Evolutionary conservation across 2,888 invertebrate species (phyloP).

Genomic region (Conus canariensis): DNA sequence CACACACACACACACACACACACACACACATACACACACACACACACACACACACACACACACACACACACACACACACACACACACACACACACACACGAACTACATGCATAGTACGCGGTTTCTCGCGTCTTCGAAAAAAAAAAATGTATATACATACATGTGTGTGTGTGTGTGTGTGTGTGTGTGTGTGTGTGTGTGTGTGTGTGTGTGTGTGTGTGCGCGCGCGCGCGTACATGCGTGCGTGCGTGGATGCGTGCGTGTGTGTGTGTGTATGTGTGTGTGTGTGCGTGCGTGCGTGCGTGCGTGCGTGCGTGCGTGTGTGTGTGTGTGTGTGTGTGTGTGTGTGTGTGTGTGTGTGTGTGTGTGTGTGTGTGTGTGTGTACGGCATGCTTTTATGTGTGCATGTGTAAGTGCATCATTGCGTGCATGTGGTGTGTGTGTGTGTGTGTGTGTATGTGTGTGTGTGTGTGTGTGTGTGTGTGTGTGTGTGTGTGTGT

Average conservation of each 20-base stretch:
- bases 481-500: not conserved
- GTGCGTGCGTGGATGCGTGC: not conserved
- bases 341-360: not conserved
- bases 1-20: no score
- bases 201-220: not conserved
- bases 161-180: constrained; percentile 13
- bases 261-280: no score
- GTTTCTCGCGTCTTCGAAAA: no score
- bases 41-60: no score
- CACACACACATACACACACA: no score
- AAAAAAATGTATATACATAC: no score
- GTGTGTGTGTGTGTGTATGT: not conserved
- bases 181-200: not conserved
- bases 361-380: not conserved
- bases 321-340: not conserved
- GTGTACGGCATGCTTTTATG: not conserved
- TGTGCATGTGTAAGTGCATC: not conserved
- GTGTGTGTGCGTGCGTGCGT: no score
- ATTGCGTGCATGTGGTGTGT: not conserved
- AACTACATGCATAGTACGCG: no score
- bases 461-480: not conserved
- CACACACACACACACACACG: no score
- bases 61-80: no score
- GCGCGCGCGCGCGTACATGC: not conserved
- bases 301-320: not conserved